phyloP scores from a whole-genome alignment of 2,797 vertebrate species.

The Hybognathus amarus region DNA sequence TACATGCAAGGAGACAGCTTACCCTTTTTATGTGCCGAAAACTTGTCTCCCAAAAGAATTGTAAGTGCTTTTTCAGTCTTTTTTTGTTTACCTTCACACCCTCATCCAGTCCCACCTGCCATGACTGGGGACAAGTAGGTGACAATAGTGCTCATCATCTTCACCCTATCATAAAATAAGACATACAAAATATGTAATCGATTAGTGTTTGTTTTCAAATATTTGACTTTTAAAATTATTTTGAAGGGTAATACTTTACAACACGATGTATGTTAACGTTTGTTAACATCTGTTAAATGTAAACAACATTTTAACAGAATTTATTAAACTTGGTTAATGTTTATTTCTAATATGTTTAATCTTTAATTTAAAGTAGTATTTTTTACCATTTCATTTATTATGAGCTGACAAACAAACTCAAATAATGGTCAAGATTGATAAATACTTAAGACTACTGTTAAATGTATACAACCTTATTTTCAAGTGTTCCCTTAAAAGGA shows the following conservation, averaged over 20 bases:
- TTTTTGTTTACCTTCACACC: slow-evolving; percentile 25
- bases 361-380: not conserved
- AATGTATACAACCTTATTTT: not conserved
- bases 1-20: slow-evolving; percentile 25
- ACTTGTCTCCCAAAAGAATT: slow-evolving; percentile 31
- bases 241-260: not conserved
- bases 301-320: not conserved
- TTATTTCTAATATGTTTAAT: not conserved
- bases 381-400: not conserved
- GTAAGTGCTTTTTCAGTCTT: not conserved
- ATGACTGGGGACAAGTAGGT: slow-evolving; percentile 75
- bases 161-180: slow-evolving; percentile 64
- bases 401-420: not conserved
- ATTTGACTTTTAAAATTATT: not conserved
- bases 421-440: not conserved
- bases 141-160: slow-evolving; percentile 72
- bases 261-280: not conserved
- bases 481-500: not conserved
- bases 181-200: not conserved
- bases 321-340: not conserved
- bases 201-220: not conserved
- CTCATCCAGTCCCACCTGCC: slow-evolving; percentile 83
- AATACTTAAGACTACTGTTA: not conserved
- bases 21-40: slow-evolving; percentile 30
- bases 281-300: not conserved